phyloP scores from a whole-genome alignment of 1,140 invertebrate species.

The Orchestia grillus region DNA sequence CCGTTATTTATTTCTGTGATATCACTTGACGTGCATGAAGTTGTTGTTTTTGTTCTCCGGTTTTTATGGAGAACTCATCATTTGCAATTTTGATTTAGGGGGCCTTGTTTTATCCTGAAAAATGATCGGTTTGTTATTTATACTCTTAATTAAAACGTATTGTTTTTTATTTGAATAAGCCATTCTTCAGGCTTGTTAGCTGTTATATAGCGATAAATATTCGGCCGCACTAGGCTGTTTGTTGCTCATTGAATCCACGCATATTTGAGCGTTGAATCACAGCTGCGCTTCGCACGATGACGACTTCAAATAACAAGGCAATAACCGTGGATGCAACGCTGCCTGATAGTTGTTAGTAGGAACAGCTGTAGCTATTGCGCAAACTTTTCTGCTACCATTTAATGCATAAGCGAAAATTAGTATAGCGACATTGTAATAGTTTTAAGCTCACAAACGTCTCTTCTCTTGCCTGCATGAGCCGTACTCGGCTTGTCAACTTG shows the following conservation, averaged over 20 bases:
- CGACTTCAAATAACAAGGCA: conserved; percentile 24
- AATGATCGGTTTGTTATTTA: not conserved
- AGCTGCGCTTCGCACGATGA: not conserved
- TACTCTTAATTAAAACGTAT: not conserved
- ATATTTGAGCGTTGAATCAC: conserved; percentile 11
- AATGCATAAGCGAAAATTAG: not conserved
- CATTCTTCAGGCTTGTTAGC: not conserved
- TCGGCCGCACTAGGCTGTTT: not conserved
- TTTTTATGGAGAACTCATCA: not conserved
- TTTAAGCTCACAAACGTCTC: not conserved
- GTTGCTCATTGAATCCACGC: not conserved
- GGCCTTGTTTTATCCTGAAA: not conserved
- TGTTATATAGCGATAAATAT: not conserved
- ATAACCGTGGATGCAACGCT: conserved; percentile 39
- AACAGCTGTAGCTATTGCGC: not conserved
- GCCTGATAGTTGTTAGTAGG: not conserved
- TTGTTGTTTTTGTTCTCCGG: not conserved
- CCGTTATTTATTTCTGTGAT: not conserved
- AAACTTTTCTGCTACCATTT: not conserved
- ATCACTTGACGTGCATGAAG: not conserved
- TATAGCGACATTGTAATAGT: not conserved
- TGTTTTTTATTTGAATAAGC: not conserved
- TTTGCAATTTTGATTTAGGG: not conserved
- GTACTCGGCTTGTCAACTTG: not conserved
- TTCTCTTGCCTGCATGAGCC: not conserved